These are phyloP conservation scores for Biston stratarius DNA, from an alignment of 2,888 invertebrate species.

Conservation along the genomic window DNA sequence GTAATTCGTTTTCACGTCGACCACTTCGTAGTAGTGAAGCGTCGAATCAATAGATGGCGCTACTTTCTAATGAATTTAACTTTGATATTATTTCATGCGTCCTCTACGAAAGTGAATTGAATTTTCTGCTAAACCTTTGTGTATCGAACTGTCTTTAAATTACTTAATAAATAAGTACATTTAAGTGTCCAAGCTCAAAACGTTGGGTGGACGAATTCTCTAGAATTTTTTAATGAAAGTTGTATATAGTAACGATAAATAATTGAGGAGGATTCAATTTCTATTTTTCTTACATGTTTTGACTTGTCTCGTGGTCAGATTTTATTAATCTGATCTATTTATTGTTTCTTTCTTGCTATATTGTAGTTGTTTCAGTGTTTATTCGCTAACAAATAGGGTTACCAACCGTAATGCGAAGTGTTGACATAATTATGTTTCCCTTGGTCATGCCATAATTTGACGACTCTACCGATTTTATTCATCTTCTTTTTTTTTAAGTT, in stretches of 20 bases:
- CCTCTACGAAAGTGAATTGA: too few species aligned
- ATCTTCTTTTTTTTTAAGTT: too few species aligned
- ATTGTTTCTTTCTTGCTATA: constrained; percentile 1
- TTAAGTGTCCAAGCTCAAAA: constrained; percentile 15
- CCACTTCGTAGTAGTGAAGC: too few species aligned
- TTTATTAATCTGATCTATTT: constrained; percentile 11
- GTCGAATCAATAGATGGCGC: too few species aligned
- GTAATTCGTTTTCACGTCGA: too few species aligned
- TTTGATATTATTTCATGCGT: too few species aligned
- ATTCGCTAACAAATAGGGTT: background rate
- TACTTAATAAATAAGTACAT: constrained; percentile 5
- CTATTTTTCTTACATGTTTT: constrained; percentile 18
- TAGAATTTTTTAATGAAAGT: constrained; percentile 28
- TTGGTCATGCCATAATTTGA: too few species aligned
- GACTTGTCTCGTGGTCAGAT: constrained; percentile 7
- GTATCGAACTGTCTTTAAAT: background rate
- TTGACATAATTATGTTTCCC: too few species aligned
- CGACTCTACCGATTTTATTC: too few species aligned
- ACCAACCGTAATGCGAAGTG: background rate
- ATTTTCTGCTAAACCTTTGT: background rate
- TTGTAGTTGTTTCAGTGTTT: background rate
- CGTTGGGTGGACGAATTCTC: constrained; percentile 25
- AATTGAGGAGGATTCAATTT: constrained; percentile 1
- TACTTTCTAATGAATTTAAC: too few species aligned
- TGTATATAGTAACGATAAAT: constrained; percentile 12